Evolutionary conservation across 1,140 invertebrate genomes (phyloP).

Genomic region (Plectus sambesii): DNA sequence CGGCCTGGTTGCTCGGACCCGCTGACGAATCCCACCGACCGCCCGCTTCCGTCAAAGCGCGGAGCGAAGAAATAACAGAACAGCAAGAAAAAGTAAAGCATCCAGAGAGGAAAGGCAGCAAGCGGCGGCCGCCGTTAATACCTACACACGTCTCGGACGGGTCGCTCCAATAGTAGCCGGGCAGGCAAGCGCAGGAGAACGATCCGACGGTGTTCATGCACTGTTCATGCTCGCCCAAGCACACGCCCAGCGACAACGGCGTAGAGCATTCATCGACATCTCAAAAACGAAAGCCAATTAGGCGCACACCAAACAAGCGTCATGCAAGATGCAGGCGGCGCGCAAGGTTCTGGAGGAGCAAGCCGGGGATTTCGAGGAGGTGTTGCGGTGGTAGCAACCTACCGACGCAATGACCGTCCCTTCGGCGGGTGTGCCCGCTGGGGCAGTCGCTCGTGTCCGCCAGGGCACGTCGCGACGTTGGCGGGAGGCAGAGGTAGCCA

Average conservation of each 20-base stretch:
- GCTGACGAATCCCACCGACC: background rate
- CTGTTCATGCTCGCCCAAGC: slow-evolving; percentile 23
- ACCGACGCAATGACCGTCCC: too few species aligned
- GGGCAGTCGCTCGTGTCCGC: too few species aligned
- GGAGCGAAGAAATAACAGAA: background rate
- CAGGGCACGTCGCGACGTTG: too few species aligned
- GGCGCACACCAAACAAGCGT: too few species aligned
- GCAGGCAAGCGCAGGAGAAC: slow-evolving; percentile 24
- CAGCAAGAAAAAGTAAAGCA: slow-evolving; percentile 2
- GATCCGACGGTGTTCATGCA: slow-evolving; percentile 25
- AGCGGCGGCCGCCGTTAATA: slow-evolving; percentile 4
- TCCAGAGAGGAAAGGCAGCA: slow-evolving; percentile 12
- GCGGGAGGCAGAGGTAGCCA: too few species aligned
- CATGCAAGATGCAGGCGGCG: too few species aligned
- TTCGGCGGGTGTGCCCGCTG: too few species aligned
- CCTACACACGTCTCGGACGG: slow-evolving; percentile 25
- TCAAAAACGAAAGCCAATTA: too few species aligned
- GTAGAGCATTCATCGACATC: slow-evolving; percentile 24
- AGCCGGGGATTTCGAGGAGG: too few species aligned
- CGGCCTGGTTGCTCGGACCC: background rate
- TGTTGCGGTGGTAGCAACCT: too few species aligned
- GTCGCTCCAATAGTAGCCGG: slow-evolving; percentile 30
- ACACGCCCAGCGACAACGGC: slow-evolving; percentile 19
- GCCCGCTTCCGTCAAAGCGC: background rate
- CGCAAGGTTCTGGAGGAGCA: too few species aligned